Percentiles rank a stretch among this genome's conserved stretches.
Evolutionary conservation across 2,888 invertebrate genomes (phyloP).

Genomic region (Stenodema calcarata): DNA sequence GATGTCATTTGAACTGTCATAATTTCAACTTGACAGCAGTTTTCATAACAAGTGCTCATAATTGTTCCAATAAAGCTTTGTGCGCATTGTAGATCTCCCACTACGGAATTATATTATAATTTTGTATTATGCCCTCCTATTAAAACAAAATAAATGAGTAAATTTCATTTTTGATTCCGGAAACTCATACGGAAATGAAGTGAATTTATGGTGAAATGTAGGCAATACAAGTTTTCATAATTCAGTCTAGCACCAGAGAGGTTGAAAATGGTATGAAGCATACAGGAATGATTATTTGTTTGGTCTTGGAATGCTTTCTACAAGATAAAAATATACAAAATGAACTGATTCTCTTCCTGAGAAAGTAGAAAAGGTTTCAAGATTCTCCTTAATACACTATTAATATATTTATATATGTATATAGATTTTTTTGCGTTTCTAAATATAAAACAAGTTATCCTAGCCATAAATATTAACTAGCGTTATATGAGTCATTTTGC

Average conservation of each 20-base stretch:
- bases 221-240: slow-evolving; percentile 6
- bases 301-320: slow-evolving; percentile 44
- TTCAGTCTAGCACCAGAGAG: slow-evolving; percentile 38
- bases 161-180: not conserved
- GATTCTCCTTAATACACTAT: slow-evolving; percentile 52
- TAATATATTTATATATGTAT: slow-evolving; percentile 52
- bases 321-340: slow-evolving; percentile 32
- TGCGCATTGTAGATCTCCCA: not conserved
- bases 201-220: slow-evolving; percentile 1
- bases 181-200: not conserved
- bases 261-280: slow-evolving; percentile 36
- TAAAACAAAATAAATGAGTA: no score
- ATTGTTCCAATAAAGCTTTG: not conserved
- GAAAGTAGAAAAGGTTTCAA: slow-evolving; percentile 54
- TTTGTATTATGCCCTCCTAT: not conserved
- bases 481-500: slow-evolving; percentile 52
- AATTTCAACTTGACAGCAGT: not conserved
- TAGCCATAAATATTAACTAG: slow-evolving; percentile 51
- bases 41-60: not conserved
- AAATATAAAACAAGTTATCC: slow-evolving; percentile 55
- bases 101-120: not conserved
- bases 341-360: slow-evolving; percentile 49
- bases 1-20: not conserved
- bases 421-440: slow-evolving; percentile 47
- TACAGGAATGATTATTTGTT: slow-evolving; percentile 13